Evolutionary conservation across 1,140 invertebrate genomes (phyloP).

Genomic region (Steinernema khuongi): DNA sequence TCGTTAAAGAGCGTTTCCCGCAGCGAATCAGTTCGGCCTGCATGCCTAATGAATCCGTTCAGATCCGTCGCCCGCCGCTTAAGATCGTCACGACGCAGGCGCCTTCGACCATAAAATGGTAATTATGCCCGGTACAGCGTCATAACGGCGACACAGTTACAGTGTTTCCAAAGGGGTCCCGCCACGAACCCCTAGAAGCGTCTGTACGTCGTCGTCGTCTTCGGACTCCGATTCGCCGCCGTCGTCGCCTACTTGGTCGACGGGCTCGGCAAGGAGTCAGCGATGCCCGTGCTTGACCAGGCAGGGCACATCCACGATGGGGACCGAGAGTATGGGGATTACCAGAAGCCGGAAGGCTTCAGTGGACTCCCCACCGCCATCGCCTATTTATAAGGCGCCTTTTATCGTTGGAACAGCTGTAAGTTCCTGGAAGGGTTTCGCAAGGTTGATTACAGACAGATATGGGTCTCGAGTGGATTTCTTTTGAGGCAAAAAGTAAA

Average conservation of each 20-base stretch:
- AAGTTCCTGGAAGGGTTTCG: neutral
- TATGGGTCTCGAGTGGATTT: no score
- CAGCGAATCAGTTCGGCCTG: no score
- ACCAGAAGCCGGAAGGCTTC: neutral
- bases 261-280: neutral
- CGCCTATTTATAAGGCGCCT: neutral
- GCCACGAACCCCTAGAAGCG: neutral
- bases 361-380: neutral
- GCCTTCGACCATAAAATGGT: neutral
- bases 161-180: no score
- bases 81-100: neutral
- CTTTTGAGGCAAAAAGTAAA: no score
- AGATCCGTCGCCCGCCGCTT: neutral
- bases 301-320: neutral
- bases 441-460: no score
- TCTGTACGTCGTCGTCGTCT: neutral
- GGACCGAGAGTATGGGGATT: neutral
- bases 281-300: neutral
- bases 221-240: slow-evolving; percentile 3
- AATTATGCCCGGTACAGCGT: neutral
- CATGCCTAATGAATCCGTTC: neutral
- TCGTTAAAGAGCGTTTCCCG: no score
- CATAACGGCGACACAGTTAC: neutral
- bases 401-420: slow-evolving; percentile 8
- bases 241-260: slow-evolving; percentile 1